A percentile compares a stretch with the other conserved stretches of the same genome.
Conservation (phyloP, 2,797 vertebrate species). For the Phataginus tricuspis region DNA sequence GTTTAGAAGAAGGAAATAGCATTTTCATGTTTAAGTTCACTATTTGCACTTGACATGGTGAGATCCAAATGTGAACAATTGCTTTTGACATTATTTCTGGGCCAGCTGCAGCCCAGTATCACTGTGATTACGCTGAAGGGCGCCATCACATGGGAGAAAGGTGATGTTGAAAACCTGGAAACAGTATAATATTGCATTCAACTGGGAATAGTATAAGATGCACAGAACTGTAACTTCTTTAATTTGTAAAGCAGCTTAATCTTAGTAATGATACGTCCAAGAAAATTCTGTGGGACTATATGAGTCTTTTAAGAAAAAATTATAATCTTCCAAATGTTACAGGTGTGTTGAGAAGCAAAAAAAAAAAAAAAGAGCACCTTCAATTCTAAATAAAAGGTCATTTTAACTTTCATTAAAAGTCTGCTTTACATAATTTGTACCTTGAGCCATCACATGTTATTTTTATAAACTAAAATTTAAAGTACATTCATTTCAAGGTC, state of each 20-base stretch:
- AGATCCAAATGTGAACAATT: conserved; percentile 82
- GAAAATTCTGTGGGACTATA: conserved; percentile 46
- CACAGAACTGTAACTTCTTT: conserved; percentile 36
- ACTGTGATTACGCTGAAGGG: conserved; percentile 78
- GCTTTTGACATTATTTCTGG: conserved; percentile 81
- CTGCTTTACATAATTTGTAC: conserved; percentile 15
- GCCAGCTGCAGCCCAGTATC: conserved; percentile 67
- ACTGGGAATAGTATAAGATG: neutral
- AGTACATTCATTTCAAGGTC: neutral
- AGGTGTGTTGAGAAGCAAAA: conserved; percentile 15
- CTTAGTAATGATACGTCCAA: conserved; percentile 42
- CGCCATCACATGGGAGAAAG: conserved; percentile 73
- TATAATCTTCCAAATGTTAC: conserved; percentile 49
- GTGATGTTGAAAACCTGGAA: conserved; percentile 74
- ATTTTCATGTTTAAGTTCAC: conserved; percentile 84
- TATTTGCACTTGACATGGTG: conserved; percentile 80
- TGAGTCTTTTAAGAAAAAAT: conserved; percentile 49
- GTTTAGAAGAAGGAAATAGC: conserved; percentile 83
- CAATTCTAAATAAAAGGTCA: conserved; percentile 38
- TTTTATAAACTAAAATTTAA: conserved; percentile 14
- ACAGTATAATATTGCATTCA: conserved; percentile 53
- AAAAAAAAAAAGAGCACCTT: neutral
- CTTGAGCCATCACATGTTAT: neutral
- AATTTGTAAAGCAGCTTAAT: conserved; percentile 58
- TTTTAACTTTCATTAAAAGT: neutral